Base-by-base conservation (phyloP, 2,888 invertebrate genomes). In the Caenorhabditis wallacei region DNA sequence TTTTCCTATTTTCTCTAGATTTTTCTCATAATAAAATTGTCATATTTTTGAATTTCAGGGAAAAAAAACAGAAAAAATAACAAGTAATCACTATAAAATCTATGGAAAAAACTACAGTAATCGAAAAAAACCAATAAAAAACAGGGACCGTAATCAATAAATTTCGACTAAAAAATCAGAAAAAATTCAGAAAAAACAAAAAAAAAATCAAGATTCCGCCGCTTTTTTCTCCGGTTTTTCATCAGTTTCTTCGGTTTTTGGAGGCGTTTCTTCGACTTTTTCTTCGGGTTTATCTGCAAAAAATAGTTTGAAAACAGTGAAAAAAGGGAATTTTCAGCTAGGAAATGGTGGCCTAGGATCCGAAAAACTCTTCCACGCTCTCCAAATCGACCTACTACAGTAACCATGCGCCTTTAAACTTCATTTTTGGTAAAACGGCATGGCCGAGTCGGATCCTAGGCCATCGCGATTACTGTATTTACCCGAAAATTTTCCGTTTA, bases 401-500 rank as follows among this genome's bases (percentile, higher is more conserved):
- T n/a, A n/a, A n/a, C n/a, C n/a, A n/a, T n/a, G n/a, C n/a, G n/a
- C n/a, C n/a, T n/a, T n/a, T n/a, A n/a, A n/a, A n/a, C n/a, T n/a
- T n/a, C n/a, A n/a, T n/a, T n/a, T n/a, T n/a, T n/a, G n/a, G n/a
- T n/a, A n/a, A n/a, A n/a, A n/a, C n/a, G n/a, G n/a, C n/a, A n/a
- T n/a, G n/a, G n/a, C n/a, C n/a, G n/a, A n/a, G n/a, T n/a, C n/a
- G n/a, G n/a, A n/a, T n/a, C n/a, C n/a, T n/a, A n/a, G n/a, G n/a
- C n/a, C n/a, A n/a, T n/a, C n/a, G n/a, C n/a, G n/a, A n/a, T n/a
- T n/a, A n/a, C n/a, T n/a, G n/a, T n/a, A 30, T 37, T 22, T 56
- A 72, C 80, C 87, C 87, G 54, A 85, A 84, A 66, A 87, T 66
- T 30, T 78, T 74, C 53, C 79, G 78, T 66, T 87, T 87, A 59